Evolutionary conservation across 2,797 vertebrate genomes (phyloP).

Genomic region (Pseudochirops cupreus): DNA sequence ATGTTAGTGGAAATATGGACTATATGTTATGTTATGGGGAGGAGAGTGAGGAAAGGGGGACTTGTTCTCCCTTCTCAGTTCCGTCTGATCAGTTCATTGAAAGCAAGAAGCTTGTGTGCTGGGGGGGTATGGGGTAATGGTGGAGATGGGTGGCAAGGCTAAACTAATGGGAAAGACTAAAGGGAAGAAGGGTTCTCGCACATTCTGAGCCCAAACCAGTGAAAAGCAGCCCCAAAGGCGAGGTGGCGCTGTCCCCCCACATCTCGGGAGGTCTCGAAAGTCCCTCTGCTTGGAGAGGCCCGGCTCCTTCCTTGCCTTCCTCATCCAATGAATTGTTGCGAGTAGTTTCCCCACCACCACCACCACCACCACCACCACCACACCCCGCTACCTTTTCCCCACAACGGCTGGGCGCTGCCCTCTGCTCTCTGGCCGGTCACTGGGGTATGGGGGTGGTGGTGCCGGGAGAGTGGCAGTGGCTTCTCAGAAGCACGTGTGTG

Average conservation of each 20-base stretch:
- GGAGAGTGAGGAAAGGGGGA: not conserved
- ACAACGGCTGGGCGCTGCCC: not conserved
- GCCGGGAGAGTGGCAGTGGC: not conserved
- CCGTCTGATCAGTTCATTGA: not conserved
- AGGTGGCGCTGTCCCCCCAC: not conserved
- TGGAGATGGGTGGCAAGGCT: not conserved
- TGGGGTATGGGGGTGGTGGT: slow-evolving; percentile 50
- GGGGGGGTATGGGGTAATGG: not conserved
- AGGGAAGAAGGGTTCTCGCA: not conserved
- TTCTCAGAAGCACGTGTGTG: slow-evolving; percentile 79
- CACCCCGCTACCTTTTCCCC: not conserved
- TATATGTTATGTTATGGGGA: not conserved
- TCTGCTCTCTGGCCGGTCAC: slow-evolving; percentile 50
- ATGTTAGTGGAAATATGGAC: not conserved
- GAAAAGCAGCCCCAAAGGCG: not conserved
- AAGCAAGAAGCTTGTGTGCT: not conserved
- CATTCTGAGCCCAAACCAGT: not conserved
- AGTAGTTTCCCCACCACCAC: not conserved
- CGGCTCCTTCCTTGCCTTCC: not conserved
- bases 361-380: not conserved
- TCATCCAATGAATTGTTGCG: not conserved
- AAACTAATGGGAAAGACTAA: not conserved
- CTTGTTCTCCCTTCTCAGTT: not conserved
- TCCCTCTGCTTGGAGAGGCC: not conserved
- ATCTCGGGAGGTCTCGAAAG: not conserved